Evolutionary conservation across 2,888 invertebrate species (phyloP).

Genomic region (Belgica antarctica): DNA sequence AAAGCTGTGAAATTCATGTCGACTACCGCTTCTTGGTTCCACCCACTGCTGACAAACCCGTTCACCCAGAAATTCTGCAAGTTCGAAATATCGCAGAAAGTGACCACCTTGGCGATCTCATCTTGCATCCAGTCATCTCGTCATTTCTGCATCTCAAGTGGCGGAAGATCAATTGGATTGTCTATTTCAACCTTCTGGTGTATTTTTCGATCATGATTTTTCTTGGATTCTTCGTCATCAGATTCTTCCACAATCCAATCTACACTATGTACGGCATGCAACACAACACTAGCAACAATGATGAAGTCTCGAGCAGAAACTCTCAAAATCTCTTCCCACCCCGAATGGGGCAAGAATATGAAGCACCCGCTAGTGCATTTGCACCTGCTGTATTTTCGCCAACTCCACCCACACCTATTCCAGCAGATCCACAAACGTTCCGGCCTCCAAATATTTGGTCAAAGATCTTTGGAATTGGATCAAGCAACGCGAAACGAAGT

Average conservation of each 20-base stretch:
- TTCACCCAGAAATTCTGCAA: not conserved
- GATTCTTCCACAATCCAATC: not conserved
- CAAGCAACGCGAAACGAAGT: no score
- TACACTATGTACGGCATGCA: no score
- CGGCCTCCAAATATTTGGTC: no score
- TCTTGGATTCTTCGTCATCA: not conserved
- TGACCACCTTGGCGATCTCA: not conserved
- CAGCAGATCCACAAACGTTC: no score
- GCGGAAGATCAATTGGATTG: not conserved
- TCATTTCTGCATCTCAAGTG: conserved; percentile 23
- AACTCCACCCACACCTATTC: no score
- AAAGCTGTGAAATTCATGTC: not conserved
- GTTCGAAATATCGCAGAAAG: not conserved
- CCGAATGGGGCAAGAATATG: no score
- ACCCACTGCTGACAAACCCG: not conserved
- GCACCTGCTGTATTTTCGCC: no score
- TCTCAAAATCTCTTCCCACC: no score
- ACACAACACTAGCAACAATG: no score
- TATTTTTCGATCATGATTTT: not conserved
- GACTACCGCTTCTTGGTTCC: conserved; percentile 9
- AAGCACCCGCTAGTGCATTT: no score
- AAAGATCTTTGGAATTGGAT: no score
- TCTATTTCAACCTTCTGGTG: not conserved
- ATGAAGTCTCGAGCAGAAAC: no score
- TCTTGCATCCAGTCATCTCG: not conserved